These are phyloP conservation scores for Hippocampus comes DNA, from an alignment of 2,113 vertebrate species.

Conservation along the genomic window DNA sequence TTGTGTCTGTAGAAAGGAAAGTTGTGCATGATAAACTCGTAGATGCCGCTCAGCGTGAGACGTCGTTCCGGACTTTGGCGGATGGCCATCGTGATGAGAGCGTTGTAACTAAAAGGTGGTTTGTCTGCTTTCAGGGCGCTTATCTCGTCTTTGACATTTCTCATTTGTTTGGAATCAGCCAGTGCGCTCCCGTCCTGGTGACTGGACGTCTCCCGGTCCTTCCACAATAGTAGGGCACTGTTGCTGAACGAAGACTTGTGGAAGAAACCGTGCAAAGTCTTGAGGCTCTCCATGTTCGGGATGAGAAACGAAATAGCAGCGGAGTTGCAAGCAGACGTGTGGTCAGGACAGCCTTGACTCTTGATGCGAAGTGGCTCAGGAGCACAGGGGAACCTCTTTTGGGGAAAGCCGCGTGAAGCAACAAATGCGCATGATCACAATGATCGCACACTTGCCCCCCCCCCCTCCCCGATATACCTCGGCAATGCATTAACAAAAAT, in stretches of 20 bases:
- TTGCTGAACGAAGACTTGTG: slow-evolving; percentile 77
- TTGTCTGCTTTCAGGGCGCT: slow-evolving; percentile 55
- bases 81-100: slow-evolving; percentile 82
- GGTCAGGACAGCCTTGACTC: slow-evolving; percentile 7
- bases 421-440: slow-evolving; percentile 51
- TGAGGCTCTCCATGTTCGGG: slow-evolving; percentile 56
- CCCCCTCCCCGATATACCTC: no score
- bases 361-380: slow-evolving; percentile 28
- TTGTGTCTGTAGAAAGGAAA: slow-evolving; percentile 78
- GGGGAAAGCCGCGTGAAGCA: background rate
- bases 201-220: slow-evolving; percentile 21
- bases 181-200: background rate
- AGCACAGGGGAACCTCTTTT: slow-evolving; percentile 29
- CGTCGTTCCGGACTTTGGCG: slow-evolving; percentile 71
- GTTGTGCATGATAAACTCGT: slow-evolving; percentile 77
- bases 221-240: slow-evolving; percentile 67
- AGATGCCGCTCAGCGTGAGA: slow-evolving; percentile 77
- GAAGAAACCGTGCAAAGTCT: slow-evolving; percentile 44
- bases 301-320: background rate
- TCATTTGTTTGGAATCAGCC: background rate
- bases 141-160: slow-evolving; percentile 38
- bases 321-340: background rate
- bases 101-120: slow-evolving; percentile 80
- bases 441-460: slow-evolving; percentile 8
- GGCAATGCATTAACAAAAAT: no score